Percentiles rank a stretch among this genome's conserved stretches.
Evolutionary conservation across 2,113 vertebrate species (phyloP).

Genomic region (Pangasianodon gigas): DNA sequence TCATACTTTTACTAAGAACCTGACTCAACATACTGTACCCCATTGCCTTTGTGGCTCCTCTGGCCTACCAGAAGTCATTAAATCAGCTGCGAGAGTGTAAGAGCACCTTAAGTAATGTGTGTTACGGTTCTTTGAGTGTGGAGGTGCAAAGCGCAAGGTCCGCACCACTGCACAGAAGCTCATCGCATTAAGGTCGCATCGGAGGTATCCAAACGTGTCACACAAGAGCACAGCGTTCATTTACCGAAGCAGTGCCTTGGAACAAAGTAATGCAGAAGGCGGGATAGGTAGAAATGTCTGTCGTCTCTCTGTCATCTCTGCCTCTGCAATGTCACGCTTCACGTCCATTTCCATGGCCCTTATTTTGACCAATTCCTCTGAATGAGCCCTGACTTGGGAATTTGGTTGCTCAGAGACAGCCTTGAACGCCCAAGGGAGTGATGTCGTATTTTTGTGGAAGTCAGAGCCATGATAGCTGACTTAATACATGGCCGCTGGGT

Average conservation of each 20-base stretch:
- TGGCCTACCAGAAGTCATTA: slow-evolving; percentile 23
- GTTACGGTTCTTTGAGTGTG: background rate
- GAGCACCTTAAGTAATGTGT: slow-evolving; percentile 31
- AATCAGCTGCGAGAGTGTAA: slow-evolving; percentile 6
- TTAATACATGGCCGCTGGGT: slow-evolving; percentile 10
- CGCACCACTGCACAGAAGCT: slow-evolving; percentile 38
- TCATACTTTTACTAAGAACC: background rate
- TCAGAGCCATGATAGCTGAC: slow-evolving; percentile 18
- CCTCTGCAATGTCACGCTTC: slow-evolving; percentile 72
- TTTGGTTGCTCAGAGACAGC: background rate
- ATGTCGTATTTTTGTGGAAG: slow-evolving; percentile 9
- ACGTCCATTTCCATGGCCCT: slow-evolving; percentile 17
- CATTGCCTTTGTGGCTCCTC: background rate
- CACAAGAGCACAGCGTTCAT: slow-evolving; percentile 20
- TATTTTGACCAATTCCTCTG: slow-evolving; percentile 35
- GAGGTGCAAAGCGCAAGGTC: slow-evolving; percentile 35
- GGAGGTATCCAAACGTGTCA: slow-evolving; percentile 34
- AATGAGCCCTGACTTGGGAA: slow-evolving; percentile 2
- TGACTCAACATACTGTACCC: background rate
- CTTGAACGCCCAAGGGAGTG: slow-evolving; percentile 6
- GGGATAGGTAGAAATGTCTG: slow-evolving; percentile 33
- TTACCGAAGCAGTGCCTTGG: slow-evolving; percentile 34
- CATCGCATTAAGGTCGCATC: slow-evolving; percentile 37
- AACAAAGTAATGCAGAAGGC: slow-evolving; percentile 37
- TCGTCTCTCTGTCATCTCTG: slow-evolving; percentile 61